phyloP scores from a whole-genome alignment of 2,888 invertebrate species.

The Macropis europaea region DNA sequence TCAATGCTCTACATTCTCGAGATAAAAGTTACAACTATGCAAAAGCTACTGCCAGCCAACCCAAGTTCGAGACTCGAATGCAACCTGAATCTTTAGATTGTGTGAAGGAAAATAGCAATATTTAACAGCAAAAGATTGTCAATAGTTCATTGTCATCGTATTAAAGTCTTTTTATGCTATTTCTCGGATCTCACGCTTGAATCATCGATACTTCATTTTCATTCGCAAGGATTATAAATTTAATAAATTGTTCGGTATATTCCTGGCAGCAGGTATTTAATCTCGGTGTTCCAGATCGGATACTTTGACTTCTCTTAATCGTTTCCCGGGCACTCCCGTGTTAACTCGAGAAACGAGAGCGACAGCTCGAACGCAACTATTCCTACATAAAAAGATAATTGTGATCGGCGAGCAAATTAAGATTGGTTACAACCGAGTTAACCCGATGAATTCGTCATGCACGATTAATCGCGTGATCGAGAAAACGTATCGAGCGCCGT shows the following conservation, averaged over 20 bases:
- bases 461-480: constrained; percentile 10
- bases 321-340: constrained; percentile 4
- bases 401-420: constrained; percentile 25
- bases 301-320: background rate
- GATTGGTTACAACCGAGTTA: constrained; percentile 30
- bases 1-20: too few relatives aligned
- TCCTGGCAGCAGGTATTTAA: background rate
- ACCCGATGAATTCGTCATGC: constrained; percentile 23
- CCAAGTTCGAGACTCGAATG: too few relatives aligned
- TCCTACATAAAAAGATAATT: constrained; percentile 20
- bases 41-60: too few relatives aligned
- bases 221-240: background rate
- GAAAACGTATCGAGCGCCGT: background rate
- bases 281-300: background rate
- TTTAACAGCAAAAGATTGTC: too few relatives aligned
- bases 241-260: background rate
- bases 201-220: background rate
- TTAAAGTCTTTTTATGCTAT: too few relatives aligned
- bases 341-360: constrained; percentile 11
- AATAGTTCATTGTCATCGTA: too few relatives aligned
- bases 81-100: too few relatives aligned
- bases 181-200: too few relatives aligned
- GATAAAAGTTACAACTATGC: too few relatives aligned
- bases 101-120: too few relatives aligned
- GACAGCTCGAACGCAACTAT: background rate